Evolutionary conservation across 2,797 vertebrate species (phyloP).

Genomic region (Acrossocheilus wenchowensis): DNA sequence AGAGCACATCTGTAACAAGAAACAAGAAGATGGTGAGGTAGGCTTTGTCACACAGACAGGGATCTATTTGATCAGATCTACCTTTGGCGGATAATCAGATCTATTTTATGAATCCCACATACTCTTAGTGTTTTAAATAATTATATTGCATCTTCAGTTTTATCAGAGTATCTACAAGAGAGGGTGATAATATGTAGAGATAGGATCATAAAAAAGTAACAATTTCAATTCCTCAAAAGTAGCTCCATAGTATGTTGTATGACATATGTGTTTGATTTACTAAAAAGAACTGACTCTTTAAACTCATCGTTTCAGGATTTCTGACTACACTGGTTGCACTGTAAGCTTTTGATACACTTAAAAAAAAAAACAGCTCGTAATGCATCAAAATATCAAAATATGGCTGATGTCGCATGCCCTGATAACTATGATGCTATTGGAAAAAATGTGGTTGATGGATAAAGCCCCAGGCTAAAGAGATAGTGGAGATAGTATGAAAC

Average conservation of each 20-base stretch:
- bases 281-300: background rate
- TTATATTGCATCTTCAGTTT: background rate
- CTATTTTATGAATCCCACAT: conserved; percentile 2
- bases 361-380: background rate
- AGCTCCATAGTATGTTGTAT: background rate
- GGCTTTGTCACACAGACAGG: conserved; percentile 8
- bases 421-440: background rate
- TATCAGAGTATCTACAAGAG: background rate
- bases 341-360: background rate
- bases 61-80: background rate
- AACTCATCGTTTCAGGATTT: background rate
- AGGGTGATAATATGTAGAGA: background rate
- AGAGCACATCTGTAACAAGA: conserved; percentile 69
- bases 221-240: background rate
- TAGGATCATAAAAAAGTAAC: background rate
- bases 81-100: background rate
- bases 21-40: conserved; percentile 63
- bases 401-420: background rate
- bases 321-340: background rate
- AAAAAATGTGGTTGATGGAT: conserved; percentile 6
- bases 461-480: conserved; percentile 34
- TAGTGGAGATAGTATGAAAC: conserved; percentile 34
- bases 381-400: background rate
- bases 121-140: background rate
- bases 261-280: background rate